Evolutionary conservation across 2,113 vertebrate genomes (phyloP).

Genomic region (Peromyscus polionotus): DNA sequence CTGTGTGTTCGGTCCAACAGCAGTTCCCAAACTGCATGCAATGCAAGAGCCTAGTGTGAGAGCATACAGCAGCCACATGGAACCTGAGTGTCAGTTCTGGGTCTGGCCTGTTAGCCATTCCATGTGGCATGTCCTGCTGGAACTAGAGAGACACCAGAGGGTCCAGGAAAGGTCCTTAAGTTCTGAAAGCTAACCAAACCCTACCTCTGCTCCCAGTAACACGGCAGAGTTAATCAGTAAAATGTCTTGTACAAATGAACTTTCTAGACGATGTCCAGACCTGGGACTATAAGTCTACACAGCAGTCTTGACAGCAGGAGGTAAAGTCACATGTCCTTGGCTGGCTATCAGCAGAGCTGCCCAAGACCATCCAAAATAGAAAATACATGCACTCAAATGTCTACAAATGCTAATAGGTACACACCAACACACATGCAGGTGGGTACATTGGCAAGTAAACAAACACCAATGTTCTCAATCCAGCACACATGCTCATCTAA

Average conservation of each 20-base stretch:
- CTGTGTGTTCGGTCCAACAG: background rate
- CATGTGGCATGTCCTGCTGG: accelerated
- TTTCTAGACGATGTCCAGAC: background rate
- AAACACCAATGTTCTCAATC: background rate
- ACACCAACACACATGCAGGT: background rate
- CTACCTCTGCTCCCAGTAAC: background rate
- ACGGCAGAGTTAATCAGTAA: accelerated
- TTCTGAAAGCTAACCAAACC: background rate
- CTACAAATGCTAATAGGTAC: background rate
- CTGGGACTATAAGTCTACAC: background rate
- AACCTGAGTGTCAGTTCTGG: background rate
- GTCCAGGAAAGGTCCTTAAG: background rate
- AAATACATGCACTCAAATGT: background rate
- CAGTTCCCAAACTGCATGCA: background rate
- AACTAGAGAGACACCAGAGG: background rate
- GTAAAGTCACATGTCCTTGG: background rate
- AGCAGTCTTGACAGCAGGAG: background rate
- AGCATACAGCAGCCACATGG: background rate
- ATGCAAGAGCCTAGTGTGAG: background rate
- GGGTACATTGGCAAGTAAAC: background rate
- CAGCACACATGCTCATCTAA: background rate
- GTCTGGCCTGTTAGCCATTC: background rate
- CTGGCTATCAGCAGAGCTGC: background rate
- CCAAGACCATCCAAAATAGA: background rate
- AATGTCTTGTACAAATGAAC: accelerated